Base-by-base conservation (phyloP, 2,888 invertebrate genomes). In the Eumerus sabulonum region DNA sequence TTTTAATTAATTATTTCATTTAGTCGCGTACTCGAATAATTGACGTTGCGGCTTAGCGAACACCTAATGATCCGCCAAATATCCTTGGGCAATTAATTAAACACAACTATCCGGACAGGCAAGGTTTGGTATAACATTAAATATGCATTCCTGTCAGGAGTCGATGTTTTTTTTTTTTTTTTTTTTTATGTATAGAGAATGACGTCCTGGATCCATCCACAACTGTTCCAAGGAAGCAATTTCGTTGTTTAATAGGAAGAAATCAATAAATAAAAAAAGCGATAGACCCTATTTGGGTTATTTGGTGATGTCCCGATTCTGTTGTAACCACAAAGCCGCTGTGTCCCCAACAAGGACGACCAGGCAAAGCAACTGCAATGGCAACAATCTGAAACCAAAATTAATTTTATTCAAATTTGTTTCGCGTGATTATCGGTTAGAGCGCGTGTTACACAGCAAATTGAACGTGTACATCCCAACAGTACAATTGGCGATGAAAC, bases 341-440 rank as follows among this genome's bases (percentile, higher is more conserved):
- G 77, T 27, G 73, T 59, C 59, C 67, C 76, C 68, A 79, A 66
- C 74, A 81, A 76, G 27, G 27, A 27, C 27, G 7, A 27, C 27
- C 27, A 27, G 27, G 27, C n/a, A n/a, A n/a, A n/a, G n/a, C n/a
- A n/a, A n/a, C n/a, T n/a, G n/a, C n/a, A n/a, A n/a, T n/a, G n/a
- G n/a, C 27, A 27, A 27, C 27, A 27, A 27, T 27, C 74, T 82
- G n/a, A 79, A 77, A 77, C 82, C 74, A 70, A 82, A 82, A 82
- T 82, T 82, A 82, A 82, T 82, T 82, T 82, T 72, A 82, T 82
- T 82, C 76, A 68, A 82, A 82, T 76, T 81, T 76, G 62, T 64
- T 70, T 60, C 68, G 59, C 64, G 68, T 64, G 74, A 79, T 74
- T 79, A 74, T 63, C 42, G 63, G 57, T 73, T 59, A 19, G 63